Evolutionary conservation across 2,888 invertebrate species (phyloP), one percentile per base, ranked within the genome.

Genomic region (Dichetophora obliterata): DNA sequence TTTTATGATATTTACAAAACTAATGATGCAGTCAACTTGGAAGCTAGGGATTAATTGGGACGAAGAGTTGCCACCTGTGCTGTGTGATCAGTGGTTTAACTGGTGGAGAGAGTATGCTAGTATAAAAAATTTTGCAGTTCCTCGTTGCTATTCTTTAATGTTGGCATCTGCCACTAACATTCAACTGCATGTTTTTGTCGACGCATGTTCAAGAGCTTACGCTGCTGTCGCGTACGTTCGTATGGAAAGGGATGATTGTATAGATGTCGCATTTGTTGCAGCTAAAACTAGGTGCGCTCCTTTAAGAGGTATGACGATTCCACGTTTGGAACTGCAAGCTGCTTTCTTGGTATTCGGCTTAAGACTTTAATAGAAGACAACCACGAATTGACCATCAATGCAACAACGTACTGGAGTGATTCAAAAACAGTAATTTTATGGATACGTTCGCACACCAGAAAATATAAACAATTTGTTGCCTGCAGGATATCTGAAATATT

Each of bases 101-200:
- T 52, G 52, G 14, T 52, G 52, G 52, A 52, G 6, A 14, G 52
- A n/a, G 3, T 52, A 16, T 52, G 34, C 70, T 9, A 37, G 24
- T 3, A 59, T n/a, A 52, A n/a, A 52, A 52, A 16, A n/a, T 2
- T 52, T 52, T 52, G 3, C 3, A 16, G 52, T 52, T 52, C 52
- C n/a, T 14, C 52, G 52, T 4, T 52, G 52, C 6, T 52, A 52
- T 5, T 52, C 52, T 5, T 5, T 5, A 31, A 31, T 31, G 5
- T 31, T 31, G 31, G 5, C 3, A 31, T 31, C 31, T 31, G 71
- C 78, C 16, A 59, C 74, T 1, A 65, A 75, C 6, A 43, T 78
- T 11, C 76, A 81, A 11, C 59, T 81, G 52, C 52, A n/a, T 22
- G 52, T 81, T 6, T 80, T 80, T 63, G 78, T 80, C 0, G 80